Evolutionary conservation across 2,888 invertebrate species (phyloP), one percentile per base, ranked within the genome.

Genomic region (Leptogaster cylindrica): DNA sequence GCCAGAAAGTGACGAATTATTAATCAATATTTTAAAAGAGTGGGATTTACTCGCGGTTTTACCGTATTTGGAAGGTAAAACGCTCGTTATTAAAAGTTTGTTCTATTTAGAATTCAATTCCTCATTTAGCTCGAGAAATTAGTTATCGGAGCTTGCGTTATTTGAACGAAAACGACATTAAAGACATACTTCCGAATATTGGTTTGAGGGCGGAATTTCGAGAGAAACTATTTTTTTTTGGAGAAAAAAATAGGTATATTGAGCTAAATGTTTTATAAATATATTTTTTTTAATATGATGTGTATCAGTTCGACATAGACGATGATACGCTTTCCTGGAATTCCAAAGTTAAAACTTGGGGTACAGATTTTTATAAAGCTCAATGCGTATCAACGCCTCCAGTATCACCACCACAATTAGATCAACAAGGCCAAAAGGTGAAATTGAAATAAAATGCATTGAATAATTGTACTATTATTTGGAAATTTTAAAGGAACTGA

Each of bases 341-440:
- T 10, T 51, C 51, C 10, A 51, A 51, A 51, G 51, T 51, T 6
- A 51, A 51, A n/a, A 27, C 14, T 27, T 51, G 51, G 27, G 25
- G 23, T 8, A 50, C 20, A 50, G 27, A 23, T 23, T 23, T 50
- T 50, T 50, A 27, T 23, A 50, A 50, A 50, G 23, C 50, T 23
- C 48, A 48, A 7, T 2, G 48, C 18, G 23, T 48, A 48, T 23
- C 46, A 46, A 48, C 27, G 18, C 48, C 23, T 48, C 48, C 23
- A n/a, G 18, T 20, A 18, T 39, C 3, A 10, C 10, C 39, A 39
- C 14, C 10, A 39, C 39, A 6, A 31, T 39, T 10, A 14, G 39
- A 10, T 39, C 39, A 3, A 39, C 39, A 39, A 39, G 3, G 10
- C 5, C 10, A 10, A 39, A 39, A 39, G 39, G 39, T 39, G n/a